Conservation (phyloP, 2,113 vertebrate genomes). For the Tychaedon coryphoeus region DNA sequence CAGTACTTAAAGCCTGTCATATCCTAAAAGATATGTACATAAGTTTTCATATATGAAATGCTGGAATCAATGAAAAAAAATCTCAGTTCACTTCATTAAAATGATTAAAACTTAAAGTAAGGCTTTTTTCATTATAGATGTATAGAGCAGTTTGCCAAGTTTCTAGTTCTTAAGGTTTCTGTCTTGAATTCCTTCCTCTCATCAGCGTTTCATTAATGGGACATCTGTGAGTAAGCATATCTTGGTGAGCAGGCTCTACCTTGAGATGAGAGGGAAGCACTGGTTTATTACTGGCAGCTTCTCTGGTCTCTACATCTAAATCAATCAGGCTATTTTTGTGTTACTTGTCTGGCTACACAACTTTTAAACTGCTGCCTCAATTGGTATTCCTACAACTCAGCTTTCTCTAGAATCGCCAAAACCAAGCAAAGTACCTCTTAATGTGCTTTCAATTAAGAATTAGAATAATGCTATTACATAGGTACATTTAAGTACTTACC, state of each 20-base stretch:
- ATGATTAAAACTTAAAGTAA: background rate
- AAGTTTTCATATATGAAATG: background rate
- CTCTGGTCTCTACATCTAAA: background rate
- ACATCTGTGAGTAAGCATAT: background rate
- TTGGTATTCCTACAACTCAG: background rate
- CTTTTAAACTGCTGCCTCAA: background rate
- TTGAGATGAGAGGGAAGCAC: background rate
- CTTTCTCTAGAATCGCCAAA: background rate
- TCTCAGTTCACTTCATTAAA: background rate
- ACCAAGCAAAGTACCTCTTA: background rate
- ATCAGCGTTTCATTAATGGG: background rate
- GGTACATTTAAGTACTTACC: background rate
- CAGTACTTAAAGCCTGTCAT: background rate
- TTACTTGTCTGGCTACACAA: rapidly evolving
- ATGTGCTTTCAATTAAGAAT: background rate
- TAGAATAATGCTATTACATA: background rate
- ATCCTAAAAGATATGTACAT: background rate
- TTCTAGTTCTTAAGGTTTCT: background rate
- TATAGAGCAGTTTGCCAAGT: background rate
- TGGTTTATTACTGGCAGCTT: background rate
- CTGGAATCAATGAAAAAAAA: background rate
- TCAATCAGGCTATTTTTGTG: background rate
- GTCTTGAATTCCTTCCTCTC: background rate
- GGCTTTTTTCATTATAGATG: background rate
- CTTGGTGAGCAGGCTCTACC: background rate